Evolutionary conservation across 1,140 invertebrate species (phyloP).

Genomic region (Neodiprion pinetum): DNA sequence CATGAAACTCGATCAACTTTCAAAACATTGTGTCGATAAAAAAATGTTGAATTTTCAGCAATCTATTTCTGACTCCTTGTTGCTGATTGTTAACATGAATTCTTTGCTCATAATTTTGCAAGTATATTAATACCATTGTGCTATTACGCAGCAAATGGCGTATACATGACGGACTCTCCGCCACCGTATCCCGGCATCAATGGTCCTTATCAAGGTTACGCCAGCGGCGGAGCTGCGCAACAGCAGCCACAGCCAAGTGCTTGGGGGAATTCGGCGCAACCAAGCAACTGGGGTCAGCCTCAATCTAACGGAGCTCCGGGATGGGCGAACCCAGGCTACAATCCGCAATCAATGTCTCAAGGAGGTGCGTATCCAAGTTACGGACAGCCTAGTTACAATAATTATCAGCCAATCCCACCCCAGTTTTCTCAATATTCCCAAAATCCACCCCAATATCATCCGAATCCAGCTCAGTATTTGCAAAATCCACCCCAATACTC

Average conservation of each 20-base stretch:
- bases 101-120: background rate
- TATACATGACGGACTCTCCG: slow-evolving; percentile 91
- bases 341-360: slow-evolving; percentile 55
- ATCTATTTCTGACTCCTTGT: too few relatives aligned
- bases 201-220: slow-evolving; percentile 58
- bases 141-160: slow-evolving; percentile 73
- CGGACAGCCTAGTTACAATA: slow-evolving; percentile 47
- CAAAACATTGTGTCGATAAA: too few relatives aligned
- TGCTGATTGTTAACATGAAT: too few relatives aligned
- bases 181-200: slow-evolving; percentile 93
- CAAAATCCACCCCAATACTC: background rate
- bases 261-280: slow-evolving; percentile 28
- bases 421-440: slow-evolving; percentile 44
- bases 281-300: slow-evolving; percentile 22
- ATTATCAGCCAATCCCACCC: slow-evolving; percentile 48
- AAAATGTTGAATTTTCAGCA: too few relatives aligned
- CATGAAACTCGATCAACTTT: too few relatives aligned
- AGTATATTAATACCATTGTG: slow-evolving; percentile 24
- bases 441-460: slow-evolving; percentile 35
- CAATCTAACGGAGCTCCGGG: slow-evolving; percentile 49
- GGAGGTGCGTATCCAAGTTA: slow-evolving; percentile 59
- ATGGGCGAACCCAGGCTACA: slow-evolving; percentile 58
- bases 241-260: slow-evolving; percentile 32
- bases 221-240: slow-evolving; percentile 44
- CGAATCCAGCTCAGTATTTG: slow-evolving; percentile 35